These are phyloP conservation scores for Prionace glauca DNA, from an alignment of 2,797 vertebrate species.

Conservation along the genomic window DNA sequence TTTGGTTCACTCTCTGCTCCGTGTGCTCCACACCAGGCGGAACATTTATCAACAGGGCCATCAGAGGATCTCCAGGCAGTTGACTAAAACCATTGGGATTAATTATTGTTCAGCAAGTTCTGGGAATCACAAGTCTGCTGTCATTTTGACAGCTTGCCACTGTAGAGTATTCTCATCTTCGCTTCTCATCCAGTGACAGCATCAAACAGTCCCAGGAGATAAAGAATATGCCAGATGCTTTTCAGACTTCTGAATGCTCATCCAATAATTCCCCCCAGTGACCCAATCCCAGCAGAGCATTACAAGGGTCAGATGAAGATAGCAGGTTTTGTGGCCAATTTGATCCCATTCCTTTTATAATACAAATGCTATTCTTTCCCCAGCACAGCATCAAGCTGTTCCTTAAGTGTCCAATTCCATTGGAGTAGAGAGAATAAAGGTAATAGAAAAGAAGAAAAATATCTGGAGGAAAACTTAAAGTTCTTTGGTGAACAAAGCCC, in stretches of 20 bases:
- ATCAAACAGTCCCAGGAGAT: not conserved
- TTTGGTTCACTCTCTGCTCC: not conserved
- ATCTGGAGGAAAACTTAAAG: not conserved
- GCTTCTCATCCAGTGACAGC: not conserved
- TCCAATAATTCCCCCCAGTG: not conserved
- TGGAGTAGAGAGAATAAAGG: not conserved
- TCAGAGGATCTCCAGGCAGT: not conserved
- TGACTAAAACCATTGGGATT: constrained; percentile 2
- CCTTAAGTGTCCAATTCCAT: not conserved
- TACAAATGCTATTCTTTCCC: not conserved
- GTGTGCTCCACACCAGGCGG: not conserved
- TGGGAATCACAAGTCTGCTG: not conserved
- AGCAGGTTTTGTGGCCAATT: too few species aligned
- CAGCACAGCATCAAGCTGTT: not conserved
- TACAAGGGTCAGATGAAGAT: not conserved
- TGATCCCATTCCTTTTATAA: not conserved
- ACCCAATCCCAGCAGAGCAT: not conserved
- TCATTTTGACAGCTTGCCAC: not conserved
- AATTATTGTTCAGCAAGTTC: too few species aligned
- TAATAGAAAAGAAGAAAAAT: not conserved
- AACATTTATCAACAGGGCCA: not conserved
- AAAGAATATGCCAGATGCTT: not conserved
- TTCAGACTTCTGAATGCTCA: not conserved
- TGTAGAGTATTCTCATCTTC: not conserved
- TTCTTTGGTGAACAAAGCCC: not conserved